A percentile compares a stretch with the other conserved stretches of the same genome.
Evolutionary conservation across 2,797 vertebrate genomes (phyloP).

Genomic region (Darevskia mixta): DNA sequence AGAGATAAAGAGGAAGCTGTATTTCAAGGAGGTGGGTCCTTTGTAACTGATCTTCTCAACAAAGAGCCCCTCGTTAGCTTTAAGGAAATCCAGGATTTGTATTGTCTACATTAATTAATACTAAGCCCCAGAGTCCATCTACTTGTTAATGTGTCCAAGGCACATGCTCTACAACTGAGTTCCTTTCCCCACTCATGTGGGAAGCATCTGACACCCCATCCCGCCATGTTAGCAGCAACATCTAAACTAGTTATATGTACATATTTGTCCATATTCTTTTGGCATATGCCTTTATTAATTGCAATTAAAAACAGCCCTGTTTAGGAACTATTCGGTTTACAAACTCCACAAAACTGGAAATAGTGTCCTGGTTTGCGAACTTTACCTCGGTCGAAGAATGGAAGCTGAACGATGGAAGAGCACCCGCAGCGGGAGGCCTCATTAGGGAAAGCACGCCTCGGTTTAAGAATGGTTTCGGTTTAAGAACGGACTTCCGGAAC

Average conservation of each 20-base stretch:
- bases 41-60: not conserved
- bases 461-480: too few species aligned
- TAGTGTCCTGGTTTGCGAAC: too few species aligned
- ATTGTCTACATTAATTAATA: not conserved
- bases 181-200: not conserved
- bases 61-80: not conserved
- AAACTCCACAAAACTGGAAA: too few species aligned
- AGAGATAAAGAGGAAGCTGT: not conserved
- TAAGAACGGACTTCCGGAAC: too few species aligned
- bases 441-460: too few species aligned
- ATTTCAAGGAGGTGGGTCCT: not conserved
- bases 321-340: too few species aligned
- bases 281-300: too few species aligned
- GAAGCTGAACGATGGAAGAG: too few species aligned
- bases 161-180: not conserved
- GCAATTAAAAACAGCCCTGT: too few species aligned
- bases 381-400: too few species aligned
- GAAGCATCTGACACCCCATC: not conserved
- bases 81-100: not conserved
- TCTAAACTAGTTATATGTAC: not conserved
- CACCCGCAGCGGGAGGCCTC: too few species aligned
- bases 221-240: conserved; percentile 1
- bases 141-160: not conserved
- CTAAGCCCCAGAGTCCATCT: not conserved
- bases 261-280: too few species aligned